Evolutionary conservation across 2,113 vertebrate genomes (phyloP), one percentile per base, ranked within the genome.

Genomic region (Nematolebias whitei): DNA sequence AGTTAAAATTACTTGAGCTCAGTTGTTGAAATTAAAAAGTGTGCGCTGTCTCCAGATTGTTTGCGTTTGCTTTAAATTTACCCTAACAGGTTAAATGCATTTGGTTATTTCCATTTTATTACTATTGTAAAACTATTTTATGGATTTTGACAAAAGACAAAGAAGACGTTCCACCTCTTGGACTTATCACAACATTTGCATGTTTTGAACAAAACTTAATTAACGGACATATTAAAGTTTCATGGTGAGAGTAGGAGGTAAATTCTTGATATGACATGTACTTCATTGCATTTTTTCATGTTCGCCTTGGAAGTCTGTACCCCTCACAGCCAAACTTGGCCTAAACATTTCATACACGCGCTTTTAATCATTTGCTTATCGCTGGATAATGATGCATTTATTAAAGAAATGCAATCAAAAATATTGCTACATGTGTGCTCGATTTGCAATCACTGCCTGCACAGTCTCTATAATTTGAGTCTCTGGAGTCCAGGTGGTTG

Each of bases 401-500:
- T 76, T 71, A 44, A 54, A 40, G 52, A 63, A 20, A 14, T 26
- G 4, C 15, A 43, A 64, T 74, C 18, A 57, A 26, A 81, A 68
- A 76, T 57, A 22, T 58, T n/a, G 10, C 70, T 62, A 52, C 62
- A 80, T 47, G 35, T 86, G 76, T 15, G 50, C 51, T 71, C 71
- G 40, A 82, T 76, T 78, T 80, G 19, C 63, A 72, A 66, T 74
- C 62, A 45, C 50, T 57, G 35, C 10, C 26, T 65, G 68, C 43
- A 41, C 24, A 44, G 29, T 74, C 44, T 63, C 47, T 24, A 47
- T 68, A 63, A 74, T 68, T 64, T 23, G 39, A 82, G 77, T 50
- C 45, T 7, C 26, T 62, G 49, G 67, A 67, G 63, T 55, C 63
- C 74, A 82, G 74, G 70, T 74, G 80, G 59, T 72, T 67, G 63